Evolutionary conservation across 2,797 vertebrate species (phyloP).

Genomic region (Schizopygopsis malacanthus): DNA sequence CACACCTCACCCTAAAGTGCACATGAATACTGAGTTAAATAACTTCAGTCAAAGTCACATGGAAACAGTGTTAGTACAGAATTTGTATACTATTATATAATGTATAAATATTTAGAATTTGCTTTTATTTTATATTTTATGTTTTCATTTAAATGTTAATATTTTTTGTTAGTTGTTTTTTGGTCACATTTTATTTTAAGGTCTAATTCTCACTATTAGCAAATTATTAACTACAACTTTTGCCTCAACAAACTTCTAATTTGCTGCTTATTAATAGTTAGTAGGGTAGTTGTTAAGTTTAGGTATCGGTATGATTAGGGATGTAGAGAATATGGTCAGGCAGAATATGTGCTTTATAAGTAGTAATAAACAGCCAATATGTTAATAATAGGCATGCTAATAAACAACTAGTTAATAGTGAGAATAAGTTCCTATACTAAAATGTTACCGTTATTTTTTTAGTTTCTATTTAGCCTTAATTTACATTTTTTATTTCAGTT

Average conservation of each 20-base stretch:
- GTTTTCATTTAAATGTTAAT: neutral
- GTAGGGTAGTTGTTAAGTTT: neutral
- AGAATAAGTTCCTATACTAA: neutral
- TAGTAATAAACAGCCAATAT: neutral
- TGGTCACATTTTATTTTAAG: neutral
- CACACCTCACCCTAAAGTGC: constrained; percentile 87
- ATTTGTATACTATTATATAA: too few species aligned
- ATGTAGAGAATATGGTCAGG: constrained; percentile 1
- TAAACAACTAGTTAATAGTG: neutral
- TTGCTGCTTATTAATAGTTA: neutral
- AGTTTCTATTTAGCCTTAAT: too few species aligned
- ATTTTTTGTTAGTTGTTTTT: neutral
- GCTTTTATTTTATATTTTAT: neutral
- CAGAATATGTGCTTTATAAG: neutral
- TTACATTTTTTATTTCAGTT: too few species aligned
- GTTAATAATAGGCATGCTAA: too few species aligned
- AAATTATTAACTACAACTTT: neutral
- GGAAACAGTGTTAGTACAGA: too few species aligned
- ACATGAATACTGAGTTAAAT: constrained; percentile 5
- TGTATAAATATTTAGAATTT: neutral
- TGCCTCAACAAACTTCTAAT: neutral
- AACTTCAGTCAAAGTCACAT: neutral
- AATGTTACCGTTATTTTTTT: neutral
- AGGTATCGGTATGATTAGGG: neutral
- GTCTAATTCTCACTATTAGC: neutral